Conservation (phyloP, 2,797 vertebrate genomes). For the Gouania willdenowi region DNA sequence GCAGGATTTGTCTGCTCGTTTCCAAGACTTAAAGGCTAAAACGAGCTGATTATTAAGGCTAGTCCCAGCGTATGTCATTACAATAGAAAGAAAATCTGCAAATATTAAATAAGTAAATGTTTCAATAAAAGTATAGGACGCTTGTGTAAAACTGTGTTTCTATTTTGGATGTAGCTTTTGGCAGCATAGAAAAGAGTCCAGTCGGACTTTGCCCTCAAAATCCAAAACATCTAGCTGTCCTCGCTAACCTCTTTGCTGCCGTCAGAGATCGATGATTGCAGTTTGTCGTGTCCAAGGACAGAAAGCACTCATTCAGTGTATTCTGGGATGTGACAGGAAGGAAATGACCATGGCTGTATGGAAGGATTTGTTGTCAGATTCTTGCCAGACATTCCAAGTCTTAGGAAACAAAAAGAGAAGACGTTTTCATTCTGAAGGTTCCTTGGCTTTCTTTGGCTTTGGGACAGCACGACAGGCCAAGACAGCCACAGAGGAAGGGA, state of each 20-base stretch:
- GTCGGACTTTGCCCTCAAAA: slow-evolving; percentile 24
- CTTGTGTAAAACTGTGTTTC: too few relatives aligned
- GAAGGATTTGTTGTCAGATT: slow-evolving; percentile 32
- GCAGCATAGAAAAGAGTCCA: neutral
- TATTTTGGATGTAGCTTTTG: too few relatives aligned
- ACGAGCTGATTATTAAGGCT: too few relatives aligned
- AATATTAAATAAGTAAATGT: neutral
- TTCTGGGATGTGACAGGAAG: slow-evolving; percentile 47
- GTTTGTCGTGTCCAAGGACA: slow-evolving; percentile 32
- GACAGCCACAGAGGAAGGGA: slow-evolving; percentile 20
- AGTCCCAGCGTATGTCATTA: too few relatives aligned
- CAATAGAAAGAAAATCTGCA: too few relatives aligned
- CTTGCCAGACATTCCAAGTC: slow-evolving; percentile 22
- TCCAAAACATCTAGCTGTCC: slow-evolving; percentile 9
- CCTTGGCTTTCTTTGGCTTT: slow-evolving; percentile 21
- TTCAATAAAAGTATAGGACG: too few relatives aligned
- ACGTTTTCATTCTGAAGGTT: slow-evolving; percentile 39
- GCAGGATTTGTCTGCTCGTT: too few relatives aligned
- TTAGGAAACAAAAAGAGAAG: slow-evolving; percentile 15
- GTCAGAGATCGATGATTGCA: slow-evolving; percentile 45
- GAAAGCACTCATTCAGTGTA: slow-evolving; percentile 32
- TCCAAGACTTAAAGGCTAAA: too few relatives aligned
- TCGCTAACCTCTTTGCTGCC: slow-evolving; percentile 26
- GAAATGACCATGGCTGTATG: slow-evolving; percentile 20
- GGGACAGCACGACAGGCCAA: slow-evolving; percentile 26